Evolutionary conservation across 2,888 invertebrate species (phyloP).

Genomic region (Caenorhabditis drosophilae): DNA sequence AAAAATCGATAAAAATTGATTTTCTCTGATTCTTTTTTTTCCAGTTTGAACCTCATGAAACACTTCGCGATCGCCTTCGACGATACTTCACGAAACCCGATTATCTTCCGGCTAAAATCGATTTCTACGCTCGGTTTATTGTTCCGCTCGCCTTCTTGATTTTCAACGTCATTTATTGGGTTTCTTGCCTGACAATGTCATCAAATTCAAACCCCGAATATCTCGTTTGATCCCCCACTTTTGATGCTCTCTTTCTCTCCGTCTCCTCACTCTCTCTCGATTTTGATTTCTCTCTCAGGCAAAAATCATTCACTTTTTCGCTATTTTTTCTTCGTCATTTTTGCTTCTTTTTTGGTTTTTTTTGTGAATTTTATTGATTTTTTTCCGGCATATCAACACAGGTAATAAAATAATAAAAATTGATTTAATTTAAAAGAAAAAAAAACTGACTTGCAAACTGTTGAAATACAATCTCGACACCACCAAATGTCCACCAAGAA

Average conservation of each 20-base stretch:
- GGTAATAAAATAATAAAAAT: background rate
- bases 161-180: slow-evolving; percentile 63
- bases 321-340: background rate
- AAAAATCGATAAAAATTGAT: slow-evolving; percentile 10
- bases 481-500: slow-evolving; percentile 53
- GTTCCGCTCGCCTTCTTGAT: slow-evolving; percentile 63
- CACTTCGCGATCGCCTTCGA: slow-evolving; percentile 40
- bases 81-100: slow-evolving; percentile 63
- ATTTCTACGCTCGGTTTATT: slow-evolving; percentile 81
- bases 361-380: no score
- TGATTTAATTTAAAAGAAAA: slow-evolving; percentile 9
- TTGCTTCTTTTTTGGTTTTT: background rate
- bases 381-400: slow-evolving; percentile 1
- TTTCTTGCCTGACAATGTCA: slow-evolving; percentile 53
- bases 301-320: background rate
- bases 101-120: slow-evolving; percentile 77
- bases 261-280: no score
- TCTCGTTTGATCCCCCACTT: slow-evolving; percentile 9
- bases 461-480: slow-evolving; percentile 53
- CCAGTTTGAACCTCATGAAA: slow-evolving; percentile 31
- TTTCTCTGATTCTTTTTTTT: slow-evolving; percentile 5
- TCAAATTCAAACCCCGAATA: slow-evolving; percentile 27
- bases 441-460: slow-evolving; percentile 54
- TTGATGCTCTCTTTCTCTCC: background rate
- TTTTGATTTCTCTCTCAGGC: background rate